These are phyloP conservation scores for Kryptolebias ocellatus DNA, from an alignment of 2,797 vertebrate genomes.

Conservation along the genomic window DNA sequence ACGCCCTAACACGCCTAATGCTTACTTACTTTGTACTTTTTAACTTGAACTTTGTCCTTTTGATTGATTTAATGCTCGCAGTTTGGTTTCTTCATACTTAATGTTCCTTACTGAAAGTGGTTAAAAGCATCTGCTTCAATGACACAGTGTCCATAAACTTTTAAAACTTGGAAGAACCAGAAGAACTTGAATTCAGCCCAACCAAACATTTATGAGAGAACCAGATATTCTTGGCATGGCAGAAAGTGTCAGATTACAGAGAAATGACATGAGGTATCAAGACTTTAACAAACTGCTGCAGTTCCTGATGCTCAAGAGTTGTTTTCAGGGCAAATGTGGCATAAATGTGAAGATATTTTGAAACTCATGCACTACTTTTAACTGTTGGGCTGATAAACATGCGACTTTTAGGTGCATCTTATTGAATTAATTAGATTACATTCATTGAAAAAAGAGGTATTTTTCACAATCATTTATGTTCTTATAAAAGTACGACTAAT, in stretches of 20 bases:
- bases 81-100: neutral
- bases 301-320: too few relatives aligned
- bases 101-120: neutral
- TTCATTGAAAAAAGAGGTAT: too few relatives aligned
- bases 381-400: neutral
- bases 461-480: too few relatives aligned
- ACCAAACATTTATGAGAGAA: neutral
- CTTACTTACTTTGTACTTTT: neutral
- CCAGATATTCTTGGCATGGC: too few relatives aligned
- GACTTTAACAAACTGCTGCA: too few relatives aligned
- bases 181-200: neutral
- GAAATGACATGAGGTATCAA: too few relatives aligned
- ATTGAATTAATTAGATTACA: too few relatives aligned
- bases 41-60: neutral
- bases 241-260: too few relatives aligned
- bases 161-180: neutral
- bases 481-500: too few relatives aligned
- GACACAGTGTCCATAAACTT: too few relatives aligned
- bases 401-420: too few relatives aligned
- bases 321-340: too few relatives aligned
- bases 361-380: neutral
- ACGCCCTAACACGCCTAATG: conserved; percentile 1
- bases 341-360: neutral
- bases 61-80: neutral
- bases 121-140: neutral